Percentiles rank a stretch among this genome's conserved stretches.
These are phyloP conservation scores for Caenorhabditis remanei DNA, from an alignment of 1,140 invertebrate genomes.

Conservation along the genomic window DNA sequence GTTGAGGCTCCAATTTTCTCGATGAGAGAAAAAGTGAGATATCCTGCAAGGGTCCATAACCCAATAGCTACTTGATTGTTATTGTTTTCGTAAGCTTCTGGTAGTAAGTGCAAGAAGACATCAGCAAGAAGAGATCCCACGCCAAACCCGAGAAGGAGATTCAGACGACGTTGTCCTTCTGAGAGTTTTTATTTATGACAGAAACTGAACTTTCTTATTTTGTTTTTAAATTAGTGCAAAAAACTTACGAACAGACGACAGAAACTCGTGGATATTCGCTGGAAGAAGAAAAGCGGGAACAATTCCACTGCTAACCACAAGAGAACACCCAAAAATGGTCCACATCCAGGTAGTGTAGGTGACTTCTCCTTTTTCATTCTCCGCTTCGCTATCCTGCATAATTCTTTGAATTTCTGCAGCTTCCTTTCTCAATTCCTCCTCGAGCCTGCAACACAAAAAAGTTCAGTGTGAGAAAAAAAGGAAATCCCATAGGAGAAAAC, in stretches of 20 bases:
- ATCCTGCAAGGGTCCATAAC: constrained; percentile 41
- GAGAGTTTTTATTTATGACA: not conserved
- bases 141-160: constrained; percentile 56
- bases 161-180: constrained; percentile 57
- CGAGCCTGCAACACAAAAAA: constrained; percentile 34
- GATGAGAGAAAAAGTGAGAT: constrained; percentile 54
- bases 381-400: not conserved
- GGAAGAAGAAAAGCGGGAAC: constrained; percentile 61
- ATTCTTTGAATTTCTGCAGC: constrained; percentile 52
- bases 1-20: constrained; percentile 61
- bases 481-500: constrained; percentile 30
- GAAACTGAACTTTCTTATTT: not conserved
- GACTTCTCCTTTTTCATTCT: not conserved
- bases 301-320: constrained; percentile 59
- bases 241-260: constrained; percentile 40
- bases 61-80: constrained; percentile 32
- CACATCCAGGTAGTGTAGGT: constrained; percentile 59
- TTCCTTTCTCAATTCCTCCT: constrained; percentile 56
- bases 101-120: constrained; percentile 62
- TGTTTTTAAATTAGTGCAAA: not conserved
- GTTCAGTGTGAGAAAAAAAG: constrained; percentile 5
- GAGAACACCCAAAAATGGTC: constrained; percentile 54
- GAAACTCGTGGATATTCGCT: constrained; percentile 44
- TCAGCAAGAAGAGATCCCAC: constrained; percentile 60
- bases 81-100: constrained; percentile 56